Evolutionary conservation across 2,888 invertebrate genomes (phyloP).

Genomic region (Sphecodes monilicornis): DNA sequence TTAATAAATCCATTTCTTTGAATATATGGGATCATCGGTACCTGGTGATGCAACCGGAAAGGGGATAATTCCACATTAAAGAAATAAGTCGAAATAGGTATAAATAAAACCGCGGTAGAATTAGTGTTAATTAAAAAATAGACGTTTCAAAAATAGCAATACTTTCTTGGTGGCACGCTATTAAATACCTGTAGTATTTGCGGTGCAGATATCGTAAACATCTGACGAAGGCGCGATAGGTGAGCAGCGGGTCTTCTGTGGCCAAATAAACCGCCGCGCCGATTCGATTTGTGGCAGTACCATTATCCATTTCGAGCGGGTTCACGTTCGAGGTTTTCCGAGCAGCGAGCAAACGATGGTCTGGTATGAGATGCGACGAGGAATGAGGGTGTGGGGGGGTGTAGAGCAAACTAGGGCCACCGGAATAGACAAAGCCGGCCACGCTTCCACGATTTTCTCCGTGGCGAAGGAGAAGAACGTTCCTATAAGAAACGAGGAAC

Average conservation of each 20-base stretch:
- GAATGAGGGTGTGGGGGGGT: background rate
- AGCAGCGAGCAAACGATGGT: constrained; percentile 5
- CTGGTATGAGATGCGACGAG: background rate
- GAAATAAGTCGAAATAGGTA: no score
- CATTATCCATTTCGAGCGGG: constrained; percentile 30
- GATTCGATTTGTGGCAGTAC: constrained; percentile 3
- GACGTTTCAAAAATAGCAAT: background rate
- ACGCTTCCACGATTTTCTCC: constrained; percentile 34
- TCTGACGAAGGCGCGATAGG: background rate
- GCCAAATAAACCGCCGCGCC: constrained; percentile 24
- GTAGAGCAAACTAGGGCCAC: constrained; percentile 21
- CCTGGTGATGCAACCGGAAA: no score
- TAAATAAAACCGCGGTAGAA: no score
- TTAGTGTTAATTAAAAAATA: background rate
- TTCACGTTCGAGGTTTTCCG: constrained; percentile 22
- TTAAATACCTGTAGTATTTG: background rate
- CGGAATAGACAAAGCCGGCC: constrained; percentile 32
- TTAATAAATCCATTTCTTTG: no score
- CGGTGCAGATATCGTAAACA: background rate
- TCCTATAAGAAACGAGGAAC: constrained; percentile 51
- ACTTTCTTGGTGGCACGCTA: background rate
- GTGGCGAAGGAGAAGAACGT: constrained; percentile 13
- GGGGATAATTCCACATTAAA: no score
- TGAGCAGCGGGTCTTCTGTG: background rate
- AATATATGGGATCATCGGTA: no score